Conservation (phyloP, 2,797 vertebrate species). For the Tenualosa thibaudeaui region DNA sequence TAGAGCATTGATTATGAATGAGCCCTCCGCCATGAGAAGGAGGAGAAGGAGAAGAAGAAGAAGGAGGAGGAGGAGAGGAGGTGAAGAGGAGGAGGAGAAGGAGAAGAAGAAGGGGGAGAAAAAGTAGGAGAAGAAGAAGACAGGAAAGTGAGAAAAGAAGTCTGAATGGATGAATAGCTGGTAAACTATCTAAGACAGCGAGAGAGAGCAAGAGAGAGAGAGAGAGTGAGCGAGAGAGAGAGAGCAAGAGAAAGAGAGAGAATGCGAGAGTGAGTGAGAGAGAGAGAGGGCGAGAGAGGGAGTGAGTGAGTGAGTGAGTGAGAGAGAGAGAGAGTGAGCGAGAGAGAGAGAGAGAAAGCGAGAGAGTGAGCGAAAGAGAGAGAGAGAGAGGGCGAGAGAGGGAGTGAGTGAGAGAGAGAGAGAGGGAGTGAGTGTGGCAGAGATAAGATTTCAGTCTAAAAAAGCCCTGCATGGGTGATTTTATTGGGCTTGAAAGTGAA, state of each 20-base stretch:
- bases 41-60: not conserved
- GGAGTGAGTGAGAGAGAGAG: not conserved
- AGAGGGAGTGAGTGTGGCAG: not conserved
- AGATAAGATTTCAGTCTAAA: no score
- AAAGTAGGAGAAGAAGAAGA: no score
- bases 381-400: no score
- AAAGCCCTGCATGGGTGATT: no score
- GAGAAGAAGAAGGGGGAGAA: not conserved
- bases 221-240: not conserved
- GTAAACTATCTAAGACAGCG: not conserved
- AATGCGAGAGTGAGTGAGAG: no score
- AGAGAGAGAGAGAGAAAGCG: no score
- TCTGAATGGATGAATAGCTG: no score
- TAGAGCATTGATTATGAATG: constrained; percentile 53
- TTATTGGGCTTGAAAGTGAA: not conserved
- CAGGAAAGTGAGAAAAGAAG: no score
- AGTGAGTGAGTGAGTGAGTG: no score
- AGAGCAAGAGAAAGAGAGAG: not conserved
- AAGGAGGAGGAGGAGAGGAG: not conserved
- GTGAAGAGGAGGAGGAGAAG: constrained; percentile 1
- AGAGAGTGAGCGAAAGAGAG: no score
- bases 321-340: not conserved
- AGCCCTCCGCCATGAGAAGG: constrained; percentile 27
- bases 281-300: not conserved
- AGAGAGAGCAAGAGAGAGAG: not conserved